Conservation (phyloP, 2,888 invertebrate genomes). For the Bimastos eiseni region DNA sequence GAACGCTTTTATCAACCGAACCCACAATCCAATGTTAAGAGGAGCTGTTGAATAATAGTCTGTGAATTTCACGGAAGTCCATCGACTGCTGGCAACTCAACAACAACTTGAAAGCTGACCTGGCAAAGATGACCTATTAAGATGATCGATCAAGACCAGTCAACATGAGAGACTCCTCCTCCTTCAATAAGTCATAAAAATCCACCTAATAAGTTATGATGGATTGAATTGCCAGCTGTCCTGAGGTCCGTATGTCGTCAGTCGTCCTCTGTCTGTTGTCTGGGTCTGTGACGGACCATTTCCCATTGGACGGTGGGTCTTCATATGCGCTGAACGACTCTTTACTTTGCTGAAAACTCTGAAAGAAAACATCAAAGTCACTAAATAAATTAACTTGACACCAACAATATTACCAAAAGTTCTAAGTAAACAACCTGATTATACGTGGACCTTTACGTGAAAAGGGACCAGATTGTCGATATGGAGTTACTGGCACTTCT, state of each 20-base stretch:
- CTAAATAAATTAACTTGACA: background rate
- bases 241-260: background rate
- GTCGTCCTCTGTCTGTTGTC: background rate
- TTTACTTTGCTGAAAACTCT: slow-evolving; percentile 97
- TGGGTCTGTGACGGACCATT: background rate
- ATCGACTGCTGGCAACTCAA: background rate
- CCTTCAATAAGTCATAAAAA: background rate
- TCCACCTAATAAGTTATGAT: background rate
- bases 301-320: slow-evolving; percentile 73
- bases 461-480: no score
- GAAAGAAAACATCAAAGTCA: slow-evolving; percentile 55
- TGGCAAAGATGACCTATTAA: background rate
- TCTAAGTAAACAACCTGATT: background rate
- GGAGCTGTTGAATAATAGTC: background rate
- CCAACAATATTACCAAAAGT: background rate
- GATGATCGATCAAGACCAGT: background rate
- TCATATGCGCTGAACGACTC: slow-evolving; percentile 99
- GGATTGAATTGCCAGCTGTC: slow-evolving; percentile 18
- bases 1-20: background rate
- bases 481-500: no score
- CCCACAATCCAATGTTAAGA: background rate
- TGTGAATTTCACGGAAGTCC: background rate
- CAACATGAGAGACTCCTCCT: no score
- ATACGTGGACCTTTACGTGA: no score
- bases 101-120: background rate